A percentile compares a stretch with the other conserved stretches of the same genome.
phyloP scores from a whole-genome alignment of 2,113 vertebrate genomes.

The Typhlomys cinereus region DNA sequence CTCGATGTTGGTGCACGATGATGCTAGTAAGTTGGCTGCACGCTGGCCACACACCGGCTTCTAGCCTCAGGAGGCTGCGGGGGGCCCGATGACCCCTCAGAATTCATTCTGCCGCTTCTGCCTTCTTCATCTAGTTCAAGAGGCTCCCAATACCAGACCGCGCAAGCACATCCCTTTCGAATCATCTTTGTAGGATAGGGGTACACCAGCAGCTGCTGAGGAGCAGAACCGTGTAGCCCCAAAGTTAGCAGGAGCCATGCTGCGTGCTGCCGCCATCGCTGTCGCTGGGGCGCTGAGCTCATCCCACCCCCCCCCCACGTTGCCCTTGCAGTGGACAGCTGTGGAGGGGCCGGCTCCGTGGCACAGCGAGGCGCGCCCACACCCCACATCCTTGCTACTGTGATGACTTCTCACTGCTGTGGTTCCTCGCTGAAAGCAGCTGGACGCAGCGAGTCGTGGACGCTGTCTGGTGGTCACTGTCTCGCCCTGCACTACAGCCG shows the following conservation, averaged over 20 bases:
- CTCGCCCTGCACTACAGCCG: neutral
- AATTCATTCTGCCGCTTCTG: neutral
- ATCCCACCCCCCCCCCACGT: rapidly evolving
- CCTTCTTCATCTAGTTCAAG: neutral
- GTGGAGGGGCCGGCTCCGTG: rapidly evolving
- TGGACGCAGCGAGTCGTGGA: neutral
- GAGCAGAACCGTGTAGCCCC: rapidly evolving
- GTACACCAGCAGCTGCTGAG: neutral
- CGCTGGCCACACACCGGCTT: rapidly evolving
- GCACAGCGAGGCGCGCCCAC: neutral
- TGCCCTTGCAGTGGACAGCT: rapidly evolving
- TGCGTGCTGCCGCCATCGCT: rapidly evolving
- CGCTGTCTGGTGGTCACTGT: rapidly evolving
- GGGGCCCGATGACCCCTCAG: neutral
- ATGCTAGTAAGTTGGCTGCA: rapidly evolving
- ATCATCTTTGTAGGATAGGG: neutral
- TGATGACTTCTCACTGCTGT: neutral
- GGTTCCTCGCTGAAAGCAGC: neutral
- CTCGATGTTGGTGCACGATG: rapidly evolving
- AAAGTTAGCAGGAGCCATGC: neutral
- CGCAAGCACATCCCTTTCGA: neutral
- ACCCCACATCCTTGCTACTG: rapidly evolving
- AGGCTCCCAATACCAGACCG: neutral
- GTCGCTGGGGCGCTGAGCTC: rapidly evolving
- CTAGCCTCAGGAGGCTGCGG: neutral